Base-by-base conservation (phyloP, 2,797 vertebrate species). In the Salarias fasciatus region DNA sequence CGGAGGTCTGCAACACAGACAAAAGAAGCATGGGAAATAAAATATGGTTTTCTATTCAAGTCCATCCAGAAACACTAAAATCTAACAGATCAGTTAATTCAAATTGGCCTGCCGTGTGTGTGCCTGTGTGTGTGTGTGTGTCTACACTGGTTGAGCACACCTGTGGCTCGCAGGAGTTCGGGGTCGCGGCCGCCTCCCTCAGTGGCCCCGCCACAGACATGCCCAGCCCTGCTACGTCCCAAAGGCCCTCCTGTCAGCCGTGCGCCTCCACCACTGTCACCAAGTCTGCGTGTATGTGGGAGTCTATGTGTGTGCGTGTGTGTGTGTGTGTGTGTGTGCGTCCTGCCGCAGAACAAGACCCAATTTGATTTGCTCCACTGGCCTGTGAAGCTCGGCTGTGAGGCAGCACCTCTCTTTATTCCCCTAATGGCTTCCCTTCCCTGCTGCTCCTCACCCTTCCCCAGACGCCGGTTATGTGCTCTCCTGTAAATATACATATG, bases 291-390 rank as follows among this genome's bases (percentile, higher is more conserved):
- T 46, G n/a, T 41, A 61, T 49, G 54, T 53, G 48, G 18, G 3
- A 24, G 18, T 24, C 18, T 3, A 24, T 41, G 35, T 44, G 53
- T 59, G 61, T 46, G 56, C 68, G 54, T 60, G 63, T 72, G 54
- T 60, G 63, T 72, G 60, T 49, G 54, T 40, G 15, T 18, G 30
- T 50, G 60, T 45, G 56, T 50, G 47, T 57, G 72, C 66, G 70
- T 81, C 69, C 77, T 77, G 62, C 85, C 24, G 31, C 83, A 85
- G 90, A 90, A 96, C 95, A 96, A 95, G 90, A 96, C 95, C 94
- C 95, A 97, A 95, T 97, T 96, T 96, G 95, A 94, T 95, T 94
- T 96, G 95, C 95, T 97, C 95, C 95, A 95, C 80, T 96, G 95
- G 93, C 93, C 94, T 96, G 96, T 96, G 95, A 98, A 97, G 94